Base-by-base conservation (phyloP, 2,113 vertebrate genomes). In the Cyphomyrus discorhynchus region DNA sequence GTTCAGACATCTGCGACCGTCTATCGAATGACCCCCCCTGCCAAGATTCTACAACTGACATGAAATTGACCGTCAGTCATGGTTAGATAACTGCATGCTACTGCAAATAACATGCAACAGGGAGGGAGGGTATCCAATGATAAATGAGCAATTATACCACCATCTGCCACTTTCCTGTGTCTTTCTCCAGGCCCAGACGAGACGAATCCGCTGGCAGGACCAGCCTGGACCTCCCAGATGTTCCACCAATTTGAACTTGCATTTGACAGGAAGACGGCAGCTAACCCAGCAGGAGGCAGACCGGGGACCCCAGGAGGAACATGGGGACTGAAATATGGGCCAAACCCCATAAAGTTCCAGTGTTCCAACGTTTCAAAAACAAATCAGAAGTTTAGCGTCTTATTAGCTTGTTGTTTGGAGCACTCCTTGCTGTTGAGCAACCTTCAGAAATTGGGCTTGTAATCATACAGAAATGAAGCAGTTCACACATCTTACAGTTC, bases 101-200 rank as follows among this genome's bases (percentile, higher is more conserved):
- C 88, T 89, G 47, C 85, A 49, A 87, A 90, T 92, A 91, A 91
- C 90, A 52, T 47, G 82, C 24, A 85, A 86, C 70, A 89, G 46
- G 82, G 66, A 90, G 91, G 87, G 39, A 19, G 66, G 31, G 45
- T n/a, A 85, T 83, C 89, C 90, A 88, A 90, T 91, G 92, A 92
- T 93, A 92, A 93, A 93, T 92, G 92, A 90, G 91, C 91, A 93
- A 93, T 93, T 93, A 93, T 87, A 86, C 46, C 87, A 89, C 91
- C 92, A 93, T 93, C 92, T 92, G 93, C 89, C 92, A 84, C 87
- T 86, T 89, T 89, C 89, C 89, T 90, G 90, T 88, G 17, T 90
- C 90, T 86, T 91, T 93, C 91, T 89, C 83, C 49, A 90, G 90
- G 86, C 90, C 47, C 90, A 92, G 82, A 83, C 89, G 91, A 92